Base-by-base conservation (phyloP, 2,113 vertebrate genomes). In the Pitta sordida region DNA sequence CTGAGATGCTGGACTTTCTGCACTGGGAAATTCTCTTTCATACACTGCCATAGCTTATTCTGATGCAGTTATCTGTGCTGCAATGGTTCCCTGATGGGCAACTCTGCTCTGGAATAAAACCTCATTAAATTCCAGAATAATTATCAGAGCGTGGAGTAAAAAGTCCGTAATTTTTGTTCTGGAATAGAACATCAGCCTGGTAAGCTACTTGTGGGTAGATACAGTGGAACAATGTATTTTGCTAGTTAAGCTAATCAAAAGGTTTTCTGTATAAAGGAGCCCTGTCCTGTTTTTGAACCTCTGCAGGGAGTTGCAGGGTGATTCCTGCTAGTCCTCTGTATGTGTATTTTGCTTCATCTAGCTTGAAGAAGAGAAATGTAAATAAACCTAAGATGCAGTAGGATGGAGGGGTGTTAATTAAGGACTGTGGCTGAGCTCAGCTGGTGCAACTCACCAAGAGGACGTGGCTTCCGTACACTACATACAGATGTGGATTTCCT, bases 71-170 rank as follows among this genome's bases (percentile, higher is more conserved):
- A 58, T 62, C 75, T 73, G 37, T 77, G 75, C 85, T 85, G 79
- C 75, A 70, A 1, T 70, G 88, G 63, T 83, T 94, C 91, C 83
- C 91, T 77, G 82, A 69, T 77, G 88, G 67, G 82, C 75, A 70
- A 17, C 92, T 86, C 71, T 90, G 2, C 77, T 81, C 76, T 83
- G 86, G 79, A 91, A 85, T 90, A 77, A 94, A 91, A 93, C 14
- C n/a, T 70, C 64, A 58, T 53, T 94, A 93, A 17, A 79, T 89
- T 95, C 77, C 69, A 63, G 70, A 77, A 63, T 88, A 80, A 70
- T 90, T 69, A 46, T 8, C 55, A 51, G 83, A 53, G 49, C 13
- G 26, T n/a, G 15, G 63, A 80, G 44, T 70, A 37, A 81, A 69
- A 85, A 90, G 22, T 60, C 60, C 39, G 48, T 75, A 10, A 29